A percentile compares a stretch with the other conserved stretches of the same genome.
Evolutionary conservation across 1,140 invertebrate species (phyloP).

Genomic region (Pararge aegeria): DNA sequence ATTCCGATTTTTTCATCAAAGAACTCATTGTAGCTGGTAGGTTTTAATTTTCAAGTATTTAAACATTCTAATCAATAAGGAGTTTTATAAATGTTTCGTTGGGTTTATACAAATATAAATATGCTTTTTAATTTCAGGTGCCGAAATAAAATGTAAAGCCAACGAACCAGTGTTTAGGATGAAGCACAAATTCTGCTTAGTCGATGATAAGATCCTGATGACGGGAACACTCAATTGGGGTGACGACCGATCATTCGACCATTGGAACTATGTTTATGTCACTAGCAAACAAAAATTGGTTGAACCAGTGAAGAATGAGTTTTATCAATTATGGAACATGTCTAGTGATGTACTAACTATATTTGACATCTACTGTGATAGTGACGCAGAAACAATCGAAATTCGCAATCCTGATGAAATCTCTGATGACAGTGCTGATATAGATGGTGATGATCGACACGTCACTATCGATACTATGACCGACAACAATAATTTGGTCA

Average conservation of each 20-base stretch:
- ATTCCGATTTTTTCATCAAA: slow-evolving; percentile 61
- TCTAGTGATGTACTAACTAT: slow-evolving; percentile 41
- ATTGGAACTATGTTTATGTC: slow-evolving; percentile 74
- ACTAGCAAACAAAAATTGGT: slow-evolving; percentile 63
- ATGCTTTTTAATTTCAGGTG: slow-evolving; percentile 45
- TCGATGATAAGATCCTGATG: slow-evolving; percentile 68
- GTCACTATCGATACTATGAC: neutral
- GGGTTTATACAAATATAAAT: neutral
- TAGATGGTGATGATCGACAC: neutral
- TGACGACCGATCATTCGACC: slow-evolving; percentile 64
- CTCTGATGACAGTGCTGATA: slow-evolving; percentile 30
- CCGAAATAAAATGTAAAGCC: slow-evolving; percentile 62
- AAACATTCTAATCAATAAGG: no score
- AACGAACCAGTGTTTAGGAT: slow-evolving; percentile 51
- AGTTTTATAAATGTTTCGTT: neutral
- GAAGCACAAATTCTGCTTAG: slow-evolving; percentile 72
- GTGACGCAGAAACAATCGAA: slow-evolving; percentile 46
- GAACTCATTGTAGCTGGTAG: slow-evolving; percentile 66
- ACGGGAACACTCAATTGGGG: slow-evolving; percentile 73
- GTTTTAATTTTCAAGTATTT: slow-evolving; percentile 15
- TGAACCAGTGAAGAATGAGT: slow-evolving; percentile 59
- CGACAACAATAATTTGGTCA: slow-evolving; percentile 2
- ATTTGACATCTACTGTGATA: slow-evolving; percentile 34
- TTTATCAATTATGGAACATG: slow-evolving; percentile 61
- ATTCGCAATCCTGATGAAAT: slow-evolving; percentile 34